Evolutionary conservation across 92 coral and sea anemone species (phyloP), one percentile per base, ranked within the genome.

Genomic region (Parazoanthus swiftii): DNA sequence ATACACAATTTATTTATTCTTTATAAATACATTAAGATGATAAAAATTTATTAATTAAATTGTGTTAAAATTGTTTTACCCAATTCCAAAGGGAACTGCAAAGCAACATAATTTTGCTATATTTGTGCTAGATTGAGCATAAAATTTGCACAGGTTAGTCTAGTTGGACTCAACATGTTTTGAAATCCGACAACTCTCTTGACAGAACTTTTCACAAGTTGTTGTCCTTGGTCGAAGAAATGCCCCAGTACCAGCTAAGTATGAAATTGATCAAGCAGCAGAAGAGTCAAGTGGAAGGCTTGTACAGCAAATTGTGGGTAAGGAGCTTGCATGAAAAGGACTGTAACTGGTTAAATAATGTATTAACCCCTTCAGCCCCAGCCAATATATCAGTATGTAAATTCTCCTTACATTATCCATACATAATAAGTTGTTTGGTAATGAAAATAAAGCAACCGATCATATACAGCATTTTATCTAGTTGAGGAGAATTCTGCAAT

Each of bases 141-240:
- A 77, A 39, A 26, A 6, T 23, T 26, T 11, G n/a, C 9, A 39
- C 8, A 77, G 26, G 1, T 77, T 42, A 54, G 59, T 13, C 2
- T 2, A 13, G 14, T 54, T 13, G 51, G 9, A 48, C 51, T 7
- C 51, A 48, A 48, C 11, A 0, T 48, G 39, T 35, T 82, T 10
- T 35, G 33, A 14, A 39, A 20, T 8, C 20, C 5, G 21, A 42
- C 18, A 43, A 11, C 15, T 86, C 56, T 8, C 23, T 16, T 1
- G 46, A 36, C 74, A 94, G 97, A 92, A 94, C 74, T 94, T 92
- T 81, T 80, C 96, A 58, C 91, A 93, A 80, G 91, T 96, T 72
- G 95, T 93, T 85, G 94, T 94, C 3, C 94, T 96, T 93, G 98
- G 98, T 5, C 90, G 98, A 20, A 91, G 96, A 85, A 92, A 91